Evolutionary conservation across 2,113 vertebrate species (phyloP), one percentile per base, ranked within the genome.

Genomic region (Sciurus niger): DNA sequence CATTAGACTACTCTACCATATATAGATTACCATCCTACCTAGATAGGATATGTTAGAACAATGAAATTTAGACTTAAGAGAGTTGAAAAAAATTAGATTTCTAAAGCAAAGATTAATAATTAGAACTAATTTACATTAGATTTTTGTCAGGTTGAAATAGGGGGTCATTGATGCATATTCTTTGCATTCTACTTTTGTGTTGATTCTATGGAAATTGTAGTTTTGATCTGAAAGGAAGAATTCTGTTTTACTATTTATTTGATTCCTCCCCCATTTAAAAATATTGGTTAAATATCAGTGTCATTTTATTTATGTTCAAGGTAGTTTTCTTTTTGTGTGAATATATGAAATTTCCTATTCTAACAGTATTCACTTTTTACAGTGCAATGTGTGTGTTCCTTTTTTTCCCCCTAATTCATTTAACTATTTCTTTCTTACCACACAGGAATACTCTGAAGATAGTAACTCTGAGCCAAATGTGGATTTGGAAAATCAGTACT

Each of bases 401-500:
- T 46, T 92, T 6, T 82, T 85, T 79, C 34, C 22, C 43, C 65
- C 32, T 40, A 40, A 65, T 43, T 20, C 53, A 87, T 76, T 37
- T 89, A 68, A 40, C 55, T 68, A 28, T 58, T 3, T 91, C 78
- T 92, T 89, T 70, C 53, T 89, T 63, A 48, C 84, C 63, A 97
- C 91, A 43, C 83, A 99, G 99, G 99, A 99, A 98, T 99, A 99
- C 97, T 99, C 99, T 55, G 99, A 99, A 98, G 99, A 99, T 98
- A 99, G 99, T 98, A 99, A 99, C 98, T 99, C 99, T 34, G 99
- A 99, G 97, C 99, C 99, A 67, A 99, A 99, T 97, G 99, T 99
- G 98, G 99, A 99, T 99, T 98, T 99, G 99, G 99, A 99, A 98
- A 99, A 99, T 98, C 99, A 99, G 97, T 99, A 99, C 98, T 99